phyloP scores from a whole-genome alignment of 2,797 vertebrate species.

The Vultur gryphus region DNA sequence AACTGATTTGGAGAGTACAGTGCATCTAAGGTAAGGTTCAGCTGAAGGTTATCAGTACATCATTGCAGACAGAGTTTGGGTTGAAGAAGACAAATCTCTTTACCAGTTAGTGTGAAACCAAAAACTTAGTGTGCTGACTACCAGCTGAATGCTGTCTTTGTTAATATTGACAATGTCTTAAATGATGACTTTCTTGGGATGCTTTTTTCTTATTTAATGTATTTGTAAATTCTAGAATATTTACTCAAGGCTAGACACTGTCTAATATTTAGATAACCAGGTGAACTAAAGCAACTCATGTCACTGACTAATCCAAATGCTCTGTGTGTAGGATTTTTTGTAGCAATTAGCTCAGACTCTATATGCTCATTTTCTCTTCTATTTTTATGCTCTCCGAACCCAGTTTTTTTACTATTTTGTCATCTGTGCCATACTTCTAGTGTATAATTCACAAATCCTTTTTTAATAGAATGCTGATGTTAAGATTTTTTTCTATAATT shows the following conservation, averaged over 20 bases:
- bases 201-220: neutral
- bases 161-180: neutral
- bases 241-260: neutral
- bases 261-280: neutral
- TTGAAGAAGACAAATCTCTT: neutral
- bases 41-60: neutral
- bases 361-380: neutral
- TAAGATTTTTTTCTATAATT: slow-evolving; percentile 30
- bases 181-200: neutral
- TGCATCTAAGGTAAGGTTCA: neutral
- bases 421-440: neutral
- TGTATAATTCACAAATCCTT: neutral
- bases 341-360: neutral
- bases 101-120: neutral
- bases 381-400: neutral
- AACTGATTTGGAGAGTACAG: neutral
- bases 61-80: neutral
- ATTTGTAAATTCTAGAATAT: neutral
- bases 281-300: neutral
- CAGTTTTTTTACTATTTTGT: neutral
- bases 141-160: neutral
- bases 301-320: neutral
- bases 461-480: slow-evolving; percentile 5
- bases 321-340: neutral
- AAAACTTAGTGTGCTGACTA: neutral